Evolutionary conservation across 2,797 vertebrate genomes (phyloP).

Genomic region (Molothrus aeneus): DNA sequence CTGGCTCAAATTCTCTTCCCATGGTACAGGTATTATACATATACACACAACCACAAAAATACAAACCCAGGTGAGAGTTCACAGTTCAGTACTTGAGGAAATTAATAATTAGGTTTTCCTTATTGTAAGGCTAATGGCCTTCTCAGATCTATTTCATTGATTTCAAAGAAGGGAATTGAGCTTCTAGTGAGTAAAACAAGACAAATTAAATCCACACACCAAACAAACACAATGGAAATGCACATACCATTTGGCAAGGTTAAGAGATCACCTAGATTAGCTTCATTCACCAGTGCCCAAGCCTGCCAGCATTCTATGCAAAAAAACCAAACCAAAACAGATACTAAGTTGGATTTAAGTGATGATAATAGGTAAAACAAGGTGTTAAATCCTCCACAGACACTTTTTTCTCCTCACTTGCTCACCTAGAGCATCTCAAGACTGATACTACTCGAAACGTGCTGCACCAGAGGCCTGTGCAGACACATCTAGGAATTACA

Average conservation of each 20-base stretch:
- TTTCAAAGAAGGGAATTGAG: neutral
- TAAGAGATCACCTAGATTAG: conserved; percentile 59
- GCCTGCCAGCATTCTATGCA: conserved; percentile 76
- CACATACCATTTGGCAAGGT: conserved; percentile 64
- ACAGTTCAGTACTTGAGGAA: neutral
- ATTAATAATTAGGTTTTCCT: neutral
- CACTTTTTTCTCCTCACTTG: neutral
- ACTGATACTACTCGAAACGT: neutral
- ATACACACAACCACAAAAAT: neutral
- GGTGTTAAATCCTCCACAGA: neutral
- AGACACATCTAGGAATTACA: neutral
- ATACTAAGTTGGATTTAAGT: neutral
- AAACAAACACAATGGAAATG: neutral
- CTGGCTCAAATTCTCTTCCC: neutral
- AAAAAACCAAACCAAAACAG: conserved; percentile 1
- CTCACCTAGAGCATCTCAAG: neutral
- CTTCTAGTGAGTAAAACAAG: neutral
- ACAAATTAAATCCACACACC: neutral
- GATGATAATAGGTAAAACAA: neutral
- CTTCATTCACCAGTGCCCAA: conserved; percentile 73
- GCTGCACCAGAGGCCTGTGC: neutral
- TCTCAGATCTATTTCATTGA: neutral
- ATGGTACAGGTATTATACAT: neutral
- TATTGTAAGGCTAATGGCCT: neutral
- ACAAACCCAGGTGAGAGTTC: neutral